Base-by-base conservation (phyloP, 2,797 vertebrate species). In the Arctocebus calabarensis region DNA sequence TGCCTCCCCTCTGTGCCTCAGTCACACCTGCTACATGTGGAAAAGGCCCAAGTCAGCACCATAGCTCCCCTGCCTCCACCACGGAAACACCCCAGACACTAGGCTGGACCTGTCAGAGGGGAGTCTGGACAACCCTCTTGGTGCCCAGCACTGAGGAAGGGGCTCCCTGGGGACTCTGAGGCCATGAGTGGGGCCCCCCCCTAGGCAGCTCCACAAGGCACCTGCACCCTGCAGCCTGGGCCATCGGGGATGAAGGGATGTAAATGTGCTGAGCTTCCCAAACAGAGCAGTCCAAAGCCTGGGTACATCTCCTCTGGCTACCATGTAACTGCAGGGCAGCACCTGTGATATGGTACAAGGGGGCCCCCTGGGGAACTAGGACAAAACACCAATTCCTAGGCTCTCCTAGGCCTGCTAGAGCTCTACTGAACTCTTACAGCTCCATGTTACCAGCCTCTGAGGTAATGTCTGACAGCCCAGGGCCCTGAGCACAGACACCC, bases 211-310 rank as follows among this genome's bases (percentile, higher is more conserved):
- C 25, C 8, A 2, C 19, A 17, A 57, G 17, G 75, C 23, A 34
- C 52, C 43, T 34, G 34, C 45, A n/a, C 45, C 43, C 84, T 88
- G 84, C 40, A 12, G 7, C 64, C 57, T 14, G 1, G 5, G 73
- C 73, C 2, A 14, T n/a, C 40, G n/a, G 29, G 14, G 2, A 12
- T 29, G n/a, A 2, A 0, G n/a, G 8, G 10, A 0, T 0, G 11
- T 25, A 55, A 29, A 37, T 29, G 20, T 52, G 40, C 55, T 7
- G 43, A 68, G 37, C 52, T 40, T 70, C 40, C 55, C 2, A 7
- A 11, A 55, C 59, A 37, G 13, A 37, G 62, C 61, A 61, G 5
- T 17, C 37, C n/a, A 59, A 37, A 37, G 20, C 37, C 78, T 70
- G 86, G 32, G 68, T 59, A 57, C 71, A 68, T 48, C 62, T 81